These are phyloP conservation scores for Cervus canadensis DNA, from an alignment of 2,113 vertebrate genomes.

Conservation along the genomic window DNA sequence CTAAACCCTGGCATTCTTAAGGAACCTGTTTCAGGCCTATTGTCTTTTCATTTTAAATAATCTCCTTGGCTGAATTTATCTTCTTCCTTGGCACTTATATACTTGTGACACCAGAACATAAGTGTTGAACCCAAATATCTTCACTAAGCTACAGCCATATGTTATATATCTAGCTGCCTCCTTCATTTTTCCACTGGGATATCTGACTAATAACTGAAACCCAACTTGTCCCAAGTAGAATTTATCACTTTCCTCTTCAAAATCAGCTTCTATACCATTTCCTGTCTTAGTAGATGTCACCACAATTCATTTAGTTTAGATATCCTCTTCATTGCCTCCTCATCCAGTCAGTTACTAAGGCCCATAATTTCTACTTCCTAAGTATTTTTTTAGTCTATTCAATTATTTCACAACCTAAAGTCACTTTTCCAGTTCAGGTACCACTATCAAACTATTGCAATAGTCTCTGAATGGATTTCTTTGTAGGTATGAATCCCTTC, in stretches of 20 bases:
- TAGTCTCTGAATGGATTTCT: not conserved
- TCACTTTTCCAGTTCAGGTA: not conserved
- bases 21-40: not conserved
- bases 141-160: not conserved
- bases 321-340: not conserved
- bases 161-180: not conserved
- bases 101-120: not conserved
- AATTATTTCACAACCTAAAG: not conserved
- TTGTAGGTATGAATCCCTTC: not conserved
- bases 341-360: not conserved
- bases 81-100: not conserved
- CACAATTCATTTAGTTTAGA: not conserved
- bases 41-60: not conserved
- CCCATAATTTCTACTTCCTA: not conserved
- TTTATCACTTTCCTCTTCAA: not conserved
- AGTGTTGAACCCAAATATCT: not conserved
- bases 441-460: not conserved
- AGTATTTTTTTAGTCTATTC: not conserved
- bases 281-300: not conserved
- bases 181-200: not conserved
- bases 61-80: not conserved
- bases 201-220: not conserved
- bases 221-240: not conserved
- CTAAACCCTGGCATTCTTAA: not conserved
- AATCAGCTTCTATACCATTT: not conserved